Evolutionary conservation across 2,113 vertebrate genomes (phyloP).

Genomic region (Sebastes schlegelii): DNA sequence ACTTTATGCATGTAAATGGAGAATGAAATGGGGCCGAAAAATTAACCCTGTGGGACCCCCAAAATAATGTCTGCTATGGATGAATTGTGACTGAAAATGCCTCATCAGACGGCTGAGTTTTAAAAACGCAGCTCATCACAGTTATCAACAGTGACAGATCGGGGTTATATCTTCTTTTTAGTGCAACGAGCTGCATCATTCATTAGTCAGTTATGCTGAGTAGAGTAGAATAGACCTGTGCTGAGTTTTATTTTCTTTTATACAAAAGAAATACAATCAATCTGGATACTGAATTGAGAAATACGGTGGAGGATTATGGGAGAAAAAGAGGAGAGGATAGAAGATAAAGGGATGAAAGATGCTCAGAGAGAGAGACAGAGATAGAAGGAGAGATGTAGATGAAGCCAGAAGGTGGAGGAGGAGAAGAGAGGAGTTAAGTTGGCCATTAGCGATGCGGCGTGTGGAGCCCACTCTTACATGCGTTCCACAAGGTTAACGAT

Average conservation of each 20-base stretch:
- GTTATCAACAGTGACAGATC: constrained; percentile 41
- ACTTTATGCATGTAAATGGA: constrained; percentile 53
- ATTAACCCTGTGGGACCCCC: constrained; percentile 50
- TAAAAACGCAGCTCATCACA: constrained; percentile 34
- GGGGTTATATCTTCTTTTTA: constrained; percentile 31
- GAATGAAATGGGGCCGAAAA: constrained; percentile 51
- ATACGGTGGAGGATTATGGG: neutral
- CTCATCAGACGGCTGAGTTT: constrained; percentile 18
- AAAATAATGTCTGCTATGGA: constrained; percentile 28
- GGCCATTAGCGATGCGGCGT: constrained; percentile 82
- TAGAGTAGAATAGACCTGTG: constrained; percentile 10
- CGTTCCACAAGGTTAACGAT: constrained; percentile 89
- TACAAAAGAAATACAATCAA: neutral
- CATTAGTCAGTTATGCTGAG: constrained; percentile 29
- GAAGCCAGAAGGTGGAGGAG: constrained; percentile 75
- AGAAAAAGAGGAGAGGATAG: neutral
- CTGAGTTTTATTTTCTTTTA: constrained; percentile 17
- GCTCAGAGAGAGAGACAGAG: constrained; percentile 39
- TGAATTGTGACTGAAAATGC: constrained; percentile 13
- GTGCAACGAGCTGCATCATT: constrained; percentile 40
- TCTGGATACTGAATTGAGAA: neutral
- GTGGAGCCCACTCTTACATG: constrained; percentile 80
- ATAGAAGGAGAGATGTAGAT: constrained; percentile 68
- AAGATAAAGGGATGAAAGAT: constrained; percentile 43
- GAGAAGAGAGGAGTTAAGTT: constrained; percentile 80